Conservation (phyloP, 1,140 invertebrate genomes). For the Leucophenga varia region DNA sequence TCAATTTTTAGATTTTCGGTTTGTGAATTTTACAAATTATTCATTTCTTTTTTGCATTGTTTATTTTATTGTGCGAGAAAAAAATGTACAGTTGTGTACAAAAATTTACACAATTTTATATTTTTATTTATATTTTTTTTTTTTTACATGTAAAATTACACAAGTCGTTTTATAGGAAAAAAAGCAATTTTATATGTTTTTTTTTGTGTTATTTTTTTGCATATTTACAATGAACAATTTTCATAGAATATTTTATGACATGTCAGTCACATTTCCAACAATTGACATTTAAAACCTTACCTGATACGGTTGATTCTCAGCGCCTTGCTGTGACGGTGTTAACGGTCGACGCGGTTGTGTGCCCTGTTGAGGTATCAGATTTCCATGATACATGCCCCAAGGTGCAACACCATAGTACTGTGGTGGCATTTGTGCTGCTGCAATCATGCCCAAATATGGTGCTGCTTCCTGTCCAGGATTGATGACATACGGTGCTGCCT, state of each 20-base stretch:
- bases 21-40: slow-evolving; percentile 4
- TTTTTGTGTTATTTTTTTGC: no score
- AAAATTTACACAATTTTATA: slow-evolving; percentile 4
- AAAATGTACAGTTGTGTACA: slow-evolving; percentile 3
- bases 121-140: slow-evolving; percentile 7
- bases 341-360: slow-evolving; percentile 71
- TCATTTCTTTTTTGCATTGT: slow-evolving; percentile 1
- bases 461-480: slow-evolving; percentile 67
- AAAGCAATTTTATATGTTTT: background rate
- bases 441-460: slow-evolving; percentile 64
- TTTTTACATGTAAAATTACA: slow-evolving; percentile 4
- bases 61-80: background rate
- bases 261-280: slow-evolving; percentile 1
- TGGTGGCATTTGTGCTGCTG: slow-evolving; percentile 72
- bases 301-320: slow-evolving; percentile 62
- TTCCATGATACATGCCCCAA: slow-evolving; percentile 80
- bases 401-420: slow-evolving; percentile 80
- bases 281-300: slow-evolving; percentile 24
- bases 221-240: slow-evolving; percentile 11
- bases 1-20: no score
- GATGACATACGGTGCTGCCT: slow-evolving; percentile 83
- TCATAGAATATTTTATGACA: slow-evolving; percentile 21
- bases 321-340: slow-evolving; percentile 70
- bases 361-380: slow-evolving; percentile 71
- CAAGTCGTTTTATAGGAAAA: no score